phyloP scores from a whole-genome alignment of 2,888 invertebrate species.

The Argynnis bischoffii region DNA sequence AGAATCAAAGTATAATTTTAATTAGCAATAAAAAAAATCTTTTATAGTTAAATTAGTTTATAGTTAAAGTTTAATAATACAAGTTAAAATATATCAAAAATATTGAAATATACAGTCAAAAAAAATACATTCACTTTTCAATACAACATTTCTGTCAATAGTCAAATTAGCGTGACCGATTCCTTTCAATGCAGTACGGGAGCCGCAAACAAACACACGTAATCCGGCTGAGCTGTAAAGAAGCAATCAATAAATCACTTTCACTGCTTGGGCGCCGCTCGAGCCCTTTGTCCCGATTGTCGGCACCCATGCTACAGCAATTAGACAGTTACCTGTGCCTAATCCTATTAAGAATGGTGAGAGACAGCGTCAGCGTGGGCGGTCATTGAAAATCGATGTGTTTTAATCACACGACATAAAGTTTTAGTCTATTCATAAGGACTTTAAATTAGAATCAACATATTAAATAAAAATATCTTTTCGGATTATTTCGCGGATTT shows the following conservation, averaged over 20 bases:
- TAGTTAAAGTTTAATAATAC: neutral
- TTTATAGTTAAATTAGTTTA: neutral
- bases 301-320: constrained; percentile 79
- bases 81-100: neutral
- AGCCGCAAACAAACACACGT: constrained; percentile 72
- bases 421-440: neutral
- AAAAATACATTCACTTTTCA: constrained; percentile 38
- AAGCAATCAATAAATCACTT: constrained; percentile 79
- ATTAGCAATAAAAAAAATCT: too few species aligned
- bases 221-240: constrained; percentile 69
- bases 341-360: constrained; percentile 68
- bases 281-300: constrained; percentile 65
- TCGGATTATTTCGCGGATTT: too few species aligned
- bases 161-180: constrained; percentile 36
- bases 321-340: constrained; percentile 80
- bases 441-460: too few species aligned
- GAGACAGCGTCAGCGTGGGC: constrained; percentile 44
- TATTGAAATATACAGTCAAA: neutral
- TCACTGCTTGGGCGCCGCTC: constrained; percentile 67
- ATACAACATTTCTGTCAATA: constrained; percentile 29
- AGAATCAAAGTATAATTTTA: too few species aligned
- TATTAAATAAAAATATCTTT: too few species aligned
- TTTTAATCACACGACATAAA: constrained; percentile 18
- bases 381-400: constrained; percentile 38
- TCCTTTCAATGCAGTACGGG: constrained; percentile 45